Evolutionary conservation across 2,113 vertebrate genomes (phyloP).

Genomic region (Hyla sarda): DNA sequence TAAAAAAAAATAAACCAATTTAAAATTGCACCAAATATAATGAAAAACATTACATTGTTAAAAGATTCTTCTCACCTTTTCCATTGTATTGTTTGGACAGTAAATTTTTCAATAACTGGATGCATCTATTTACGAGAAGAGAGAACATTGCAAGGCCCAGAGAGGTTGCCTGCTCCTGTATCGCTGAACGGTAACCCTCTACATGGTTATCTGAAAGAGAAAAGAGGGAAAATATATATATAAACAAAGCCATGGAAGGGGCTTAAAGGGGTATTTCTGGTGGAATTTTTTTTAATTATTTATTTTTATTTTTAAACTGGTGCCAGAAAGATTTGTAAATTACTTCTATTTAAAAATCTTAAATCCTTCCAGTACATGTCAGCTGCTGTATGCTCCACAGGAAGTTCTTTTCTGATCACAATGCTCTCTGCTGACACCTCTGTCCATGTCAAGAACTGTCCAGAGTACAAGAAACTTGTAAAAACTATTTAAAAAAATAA

Average conservation of each 20-base stretch:
- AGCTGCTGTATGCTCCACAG: no score
- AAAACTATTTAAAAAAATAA: no score
- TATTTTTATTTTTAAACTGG: no score
- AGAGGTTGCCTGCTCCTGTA: slow-evolving; percentile 90
- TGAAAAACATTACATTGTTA: neutral
- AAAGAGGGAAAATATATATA: slow-evolving; percentile 42
- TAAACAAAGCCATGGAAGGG: neutral
- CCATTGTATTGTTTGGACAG: slow-evolving; percentile 64
- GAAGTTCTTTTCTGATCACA: no score
- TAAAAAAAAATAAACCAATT: slow-evolving; percentile 62
- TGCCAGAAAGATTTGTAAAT: no score
- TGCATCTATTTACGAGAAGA: slow-evolving; percentile 88
- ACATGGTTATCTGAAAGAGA: slow-evolving; percentile 68
- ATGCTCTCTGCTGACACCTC: no score
- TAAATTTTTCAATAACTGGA: slow-evolving; percentile 79
- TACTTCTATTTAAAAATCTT: no score
- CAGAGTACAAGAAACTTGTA: no score
- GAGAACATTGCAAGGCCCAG: slow-evolving; percentile 94
- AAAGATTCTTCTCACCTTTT: slow-evolving; percentile 21
- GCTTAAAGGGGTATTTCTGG: no score
- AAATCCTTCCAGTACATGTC: no score
- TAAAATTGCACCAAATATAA: neutral
- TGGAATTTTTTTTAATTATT: no score
- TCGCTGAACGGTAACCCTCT: slow-evolving; percentile 83
- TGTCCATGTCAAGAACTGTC: no score